A percentile compares a stretch with the other conserved stretches of the same genome.
Evolutionary conservation across 2,113 vertebrate genomes (phyloP).

Genomic region (Choloepus hoffmanni): DNA sequence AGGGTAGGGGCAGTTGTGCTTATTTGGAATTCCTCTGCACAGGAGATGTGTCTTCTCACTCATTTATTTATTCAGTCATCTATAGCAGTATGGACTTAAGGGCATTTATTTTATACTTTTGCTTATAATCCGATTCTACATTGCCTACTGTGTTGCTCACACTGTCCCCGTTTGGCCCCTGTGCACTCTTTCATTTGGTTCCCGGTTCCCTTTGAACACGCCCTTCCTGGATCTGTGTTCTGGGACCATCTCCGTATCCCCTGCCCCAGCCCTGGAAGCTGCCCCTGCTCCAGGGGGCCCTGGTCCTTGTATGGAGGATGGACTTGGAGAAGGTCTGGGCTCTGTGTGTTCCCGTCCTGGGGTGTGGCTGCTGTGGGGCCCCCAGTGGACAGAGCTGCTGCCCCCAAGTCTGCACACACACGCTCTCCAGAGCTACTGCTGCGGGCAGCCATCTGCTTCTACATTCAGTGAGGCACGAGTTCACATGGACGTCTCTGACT

Average conservation of each 20-base stretch:
- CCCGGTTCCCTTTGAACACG: accelerated
- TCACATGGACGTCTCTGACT: neutral
- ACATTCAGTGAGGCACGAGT: accelerated
- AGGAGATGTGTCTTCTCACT: too few relatives aligned
- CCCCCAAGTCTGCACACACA: neutral
- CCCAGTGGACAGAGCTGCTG: neutral
- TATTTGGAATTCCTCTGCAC: neutral
- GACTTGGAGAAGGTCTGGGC: neutral
- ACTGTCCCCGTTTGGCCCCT: accelerated
- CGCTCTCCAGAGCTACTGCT: neutral
- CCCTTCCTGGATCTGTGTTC: too few relatives aligned
- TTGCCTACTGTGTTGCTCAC: too few relatives aligned
- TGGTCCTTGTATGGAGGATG: neutral
- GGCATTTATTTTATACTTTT: neutral
- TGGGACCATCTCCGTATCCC: accelerated
- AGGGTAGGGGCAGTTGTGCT: too few relatives aligned
- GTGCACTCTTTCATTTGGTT: accelerated
- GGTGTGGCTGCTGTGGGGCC: neutral
- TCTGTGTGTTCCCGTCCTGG: neutral
- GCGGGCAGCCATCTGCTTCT: accelerated
- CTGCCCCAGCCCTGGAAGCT: neutral
- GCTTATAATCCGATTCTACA: accelerated
- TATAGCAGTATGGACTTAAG: accelerated
- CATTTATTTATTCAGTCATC: accelerated
- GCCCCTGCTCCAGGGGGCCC: too few relatives aligned